Percentiles rank a stretch among this genome's conserved stretches.
These are phyloP conservation scores for Chironomus tepperi DNA, from an alignment of 1,140 invertebrate species.

Conservation along the genomic window DNA sequence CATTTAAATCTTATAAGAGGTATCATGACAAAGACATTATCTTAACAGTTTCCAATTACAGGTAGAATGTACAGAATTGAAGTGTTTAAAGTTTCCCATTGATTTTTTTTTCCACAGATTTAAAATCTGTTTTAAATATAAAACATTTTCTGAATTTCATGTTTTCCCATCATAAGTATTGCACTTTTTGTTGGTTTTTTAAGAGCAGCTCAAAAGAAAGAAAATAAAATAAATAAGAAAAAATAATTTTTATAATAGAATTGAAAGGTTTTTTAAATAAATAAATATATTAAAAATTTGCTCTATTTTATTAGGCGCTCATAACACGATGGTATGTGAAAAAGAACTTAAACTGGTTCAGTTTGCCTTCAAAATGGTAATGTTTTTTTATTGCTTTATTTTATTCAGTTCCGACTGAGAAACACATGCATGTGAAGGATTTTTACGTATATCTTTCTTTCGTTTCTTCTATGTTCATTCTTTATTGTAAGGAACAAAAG, in stretches of 20 bases:
- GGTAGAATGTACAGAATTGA: no score
- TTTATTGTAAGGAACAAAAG: not conserved
- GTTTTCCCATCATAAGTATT: not conserved
- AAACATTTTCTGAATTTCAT: not conserved
- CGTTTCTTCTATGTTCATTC: not conserved
- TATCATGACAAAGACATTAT: no score
- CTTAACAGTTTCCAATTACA: no score
- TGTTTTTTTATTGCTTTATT: not conserved
- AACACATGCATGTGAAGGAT: not conserved
- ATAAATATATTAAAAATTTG: conserved; percentile 19
- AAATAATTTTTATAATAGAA: not conserved
- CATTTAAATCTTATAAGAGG: no score
- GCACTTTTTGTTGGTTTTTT: not conserved
- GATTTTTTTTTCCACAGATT: not conserved
- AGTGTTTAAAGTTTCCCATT: no score
- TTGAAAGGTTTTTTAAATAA: not conserved
- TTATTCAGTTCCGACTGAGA: conserved; percentile 1
- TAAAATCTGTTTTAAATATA: no score
- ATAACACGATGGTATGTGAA: not conserved
- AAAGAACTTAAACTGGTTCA: conserved; percentile 23
- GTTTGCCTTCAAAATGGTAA: not conserved
- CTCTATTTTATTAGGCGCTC: conserved; percentile 17
- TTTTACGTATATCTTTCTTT: not conserved
- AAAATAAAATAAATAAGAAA: not conserved
- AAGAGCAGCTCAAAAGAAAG: no score